Base-by-base conservation (phyloP, 1,140 invertebrate genomes). In the Conus ventricosus region DNA sequence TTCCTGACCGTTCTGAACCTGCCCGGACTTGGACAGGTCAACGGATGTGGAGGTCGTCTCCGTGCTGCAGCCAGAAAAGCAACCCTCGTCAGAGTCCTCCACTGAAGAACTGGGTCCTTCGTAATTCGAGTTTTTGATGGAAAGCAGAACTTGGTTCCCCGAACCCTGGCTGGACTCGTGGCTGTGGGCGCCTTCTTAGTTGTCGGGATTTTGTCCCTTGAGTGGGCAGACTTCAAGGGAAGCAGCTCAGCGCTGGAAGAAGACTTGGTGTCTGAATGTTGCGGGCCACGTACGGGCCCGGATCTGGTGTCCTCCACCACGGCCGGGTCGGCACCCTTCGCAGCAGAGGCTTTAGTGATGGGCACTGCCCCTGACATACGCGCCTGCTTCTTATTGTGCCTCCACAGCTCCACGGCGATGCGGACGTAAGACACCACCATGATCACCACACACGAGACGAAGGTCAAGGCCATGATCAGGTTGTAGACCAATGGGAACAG, bases 401-500 rank as follows among this genome's bases (percentile, higher is more conserved):
- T 10, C 75, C 51, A 78, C 75, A 87, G 85, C 67, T 78, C 71
- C 7, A 20, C 51, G 3, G 71, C 85, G 23, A 87, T 76, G 75
- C 85, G 71, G 4, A 54, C 20, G 75, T 87, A 85, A 0, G 84
- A 85, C 20, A 86, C 71, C 7, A 82, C 55, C 75, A 82, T 78
- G 20, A 67, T 54, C 17, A 20, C 60, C n/a, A 80, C 75, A 54
- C 84, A 89, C 51, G 27, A 54, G 63, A 83, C 20, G 71, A 91
- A 51, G 71, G 90, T 85, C 10, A 91, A 15, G 5, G 89, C 54
- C 27, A 91, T 86, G 25, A 89, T 27, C 8, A 54, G 81, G 23
- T 75, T 57, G 84, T 87, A 89, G 5, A 89, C 23, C 71, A 87
- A 25, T 11, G 90, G 89, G 81, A 87, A 90, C 23, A 81, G 75